phyloP scores from a whole-genome alignment of 2,797 vertebrate species.

The Acanthornis magna region DNA sequence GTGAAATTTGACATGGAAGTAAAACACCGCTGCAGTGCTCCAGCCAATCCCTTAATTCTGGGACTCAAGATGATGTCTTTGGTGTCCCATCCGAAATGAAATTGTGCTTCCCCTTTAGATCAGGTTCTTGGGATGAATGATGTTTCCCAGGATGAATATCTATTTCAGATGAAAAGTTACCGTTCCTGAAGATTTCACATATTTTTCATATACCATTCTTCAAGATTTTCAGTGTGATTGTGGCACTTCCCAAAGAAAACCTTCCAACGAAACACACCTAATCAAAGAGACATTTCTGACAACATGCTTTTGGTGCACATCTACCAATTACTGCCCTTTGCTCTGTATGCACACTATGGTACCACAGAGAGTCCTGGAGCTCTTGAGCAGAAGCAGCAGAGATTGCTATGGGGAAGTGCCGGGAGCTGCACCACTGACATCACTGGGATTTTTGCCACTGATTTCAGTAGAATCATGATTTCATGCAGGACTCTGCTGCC shows the following conservation, averaged over 20 bases:
- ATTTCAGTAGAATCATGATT: conserved; percentile 15
- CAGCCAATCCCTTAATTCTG: not conserved
- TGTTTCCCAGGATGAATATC: not conserved
- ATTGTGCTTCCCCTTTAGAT: not conserved
- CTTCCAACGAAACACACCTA: not conserved
- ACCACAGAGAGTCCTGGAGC: not conserved
- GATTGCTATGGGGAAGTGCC: not conserved
- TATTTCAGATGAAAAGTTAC: not conserved
- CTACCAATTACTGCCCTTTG: not conserved
- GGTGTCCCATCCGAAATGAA: not conserved
- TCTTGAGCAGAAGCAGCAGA: not conserved
- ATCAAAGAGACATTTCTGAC: not conserved
- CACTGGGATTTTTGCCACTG: conserved; percentile 13
- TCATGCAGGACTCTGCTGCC: conserved; percentile 18
- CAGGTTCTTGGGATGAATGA: not conserved
- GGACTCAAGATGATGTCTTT: not conserved
- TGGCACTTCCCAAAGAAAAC: not conserved
- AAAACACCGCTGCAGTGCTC: not conserved
- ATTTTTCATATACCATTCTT: not conserved
- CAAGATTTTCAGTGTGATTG: not conserved
- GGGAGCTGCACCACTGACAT: not conserved
- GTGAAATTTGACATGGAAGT: not conserved
- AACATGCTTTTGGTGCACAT: not conserved
- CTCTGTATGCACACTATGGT: not conserved
- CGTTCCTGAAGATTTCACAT: not conserved